phyloP scores from a whole-genome alignment of 2,113 vertebrate species.

The Anolis sagrei region DNA sequence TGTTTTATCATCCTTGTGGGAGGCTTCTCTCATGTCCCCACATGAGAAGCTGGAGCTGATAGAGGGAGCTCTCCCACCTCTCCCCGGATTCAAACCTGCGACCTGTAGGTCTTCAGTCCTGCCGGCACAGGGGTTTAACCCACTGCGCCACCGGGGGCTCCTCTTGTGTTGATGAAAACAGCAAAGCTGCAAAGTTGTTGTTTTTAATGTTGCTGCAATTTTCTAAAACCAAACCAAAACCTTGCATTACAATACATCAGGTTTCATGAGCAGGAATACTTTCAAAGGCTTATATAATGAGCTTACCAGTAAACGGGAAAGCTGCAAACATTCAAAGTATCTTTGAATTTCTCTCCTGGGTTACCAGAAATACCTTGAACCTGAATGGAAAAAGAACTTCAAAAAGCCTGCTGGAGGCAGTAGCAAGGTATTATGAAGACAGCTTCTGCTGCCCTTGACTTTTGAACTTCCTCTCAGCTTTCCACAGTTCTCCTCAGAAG shows the following conservation, averaged over 20 bases:
- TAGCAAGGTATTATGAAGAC: not conserved
- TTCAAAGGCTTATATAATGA: not conserved
- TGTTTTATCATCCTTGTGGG: too few relatives aligned
- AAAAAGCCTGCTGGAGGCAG: not conserved
- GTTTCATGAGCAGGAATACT: not conserved
- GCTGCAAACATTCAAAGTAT: not conserved
- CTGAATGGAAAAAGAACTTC: not conserved
- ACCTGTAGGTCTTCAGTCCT: too few relatives aligned
- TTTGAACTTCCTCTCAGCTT: not conserved
- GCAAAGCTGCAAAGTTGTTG: not conserved
- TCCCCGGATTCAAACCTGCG: too few relatives aligned
- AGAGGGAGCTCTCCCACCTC: too few relatives aligned
- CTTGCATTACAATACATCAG: not conserved
- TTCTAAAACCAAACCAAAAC: not conserved
- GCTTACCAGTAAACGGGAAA: not conserved
- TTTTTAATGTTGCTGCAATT: not conserved
- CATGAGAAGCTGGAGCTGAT: too few relatives aligned
- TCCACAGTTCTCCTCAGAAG: not conserved
- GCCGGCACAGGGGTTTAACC: too few relatives aligned
- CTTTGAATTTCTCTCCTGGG: not conserved
- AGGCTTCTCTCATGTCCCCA: too few relatives aligned
- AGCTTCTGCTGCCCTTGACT: not conserved
- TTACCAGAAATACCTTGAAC: not conserved
- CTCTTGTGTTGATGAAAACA: too few relatives aligned
- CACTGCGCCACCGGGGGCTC: too few relatives aligned